A percentile compares a stretch with the other conserved stretches of the same genome.
phyloP scores from a whole-genome alignment of 53 echinoderm and acorn worm species.

The Hippasteria phrygiana region DNA sequence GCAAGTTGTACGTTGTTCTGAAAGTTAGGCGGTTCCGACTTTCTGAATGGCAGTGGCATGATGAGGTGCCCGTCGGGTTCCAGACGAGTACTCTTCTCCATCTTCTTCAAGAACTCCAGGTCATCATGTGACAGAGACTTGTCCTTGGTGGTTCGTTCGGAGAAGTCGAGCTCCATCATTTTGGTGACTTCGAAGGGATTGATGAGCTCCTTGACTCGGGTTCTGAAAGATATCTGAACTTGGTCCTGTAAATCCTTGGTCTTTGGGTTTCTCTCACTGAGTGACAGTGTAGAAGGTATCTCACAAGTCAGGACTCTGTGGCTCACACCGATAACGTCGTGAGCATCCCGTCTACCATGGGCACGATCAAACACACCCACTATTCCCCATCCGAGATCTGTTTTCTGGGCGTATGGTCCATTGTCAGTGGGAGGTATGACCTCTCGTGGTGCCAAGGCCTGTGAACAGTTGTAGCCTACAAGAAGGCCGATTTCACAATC shows the following conservation, averaged over 20 bases:
- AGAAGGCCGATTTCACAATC: constrained; percentile 62
- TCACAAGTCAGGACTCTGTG: constrained; percentile 45
- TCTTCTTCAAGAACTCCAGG: constrained; percentile 53
- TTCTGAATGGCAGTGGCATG: constrained; percentile 55
- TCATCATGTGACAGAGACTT: constrained; percentile 61
- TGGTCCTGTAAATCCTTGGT: background rate
- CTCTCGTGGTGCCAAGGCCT: constrained; percentile 49
- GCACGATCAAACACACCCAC: constrained; percentile 41
- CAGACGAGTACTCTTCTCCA: constrained; percentile 41
- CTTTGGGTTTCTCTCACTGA: background rate
- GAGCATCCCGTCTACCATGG: background rate
- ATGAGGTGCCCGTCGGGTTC: background rate
- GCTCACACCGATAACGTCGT: constrained; percentile 39
- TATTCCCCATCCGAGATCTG: constrained; percentile 73
- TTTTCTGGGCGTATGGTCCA: constrained; percentile 46
- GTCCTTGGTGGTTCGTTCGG: background rate
- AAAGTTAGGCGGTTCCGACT: constrained; percentile 17
- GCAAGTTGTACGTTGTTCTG: constrained; percentile 39
- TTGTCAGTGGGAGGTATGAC: constrained; percentile 50
- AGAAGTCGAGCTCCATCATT: constrained; percentile 60
- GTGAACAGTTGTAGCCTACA: constrained; percentile 60
- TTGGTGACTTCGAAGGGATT: constrained; percentile 36
- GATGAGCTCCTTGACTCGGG: constrained; percentile 62
- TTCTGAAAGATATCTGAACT: constrained; percentile 29
- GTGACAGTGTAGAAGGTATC: constrained; percentile 4